Conservation (phyloP, 2,113 vertebrate species). For the Ardeotis arabs region DNA sequence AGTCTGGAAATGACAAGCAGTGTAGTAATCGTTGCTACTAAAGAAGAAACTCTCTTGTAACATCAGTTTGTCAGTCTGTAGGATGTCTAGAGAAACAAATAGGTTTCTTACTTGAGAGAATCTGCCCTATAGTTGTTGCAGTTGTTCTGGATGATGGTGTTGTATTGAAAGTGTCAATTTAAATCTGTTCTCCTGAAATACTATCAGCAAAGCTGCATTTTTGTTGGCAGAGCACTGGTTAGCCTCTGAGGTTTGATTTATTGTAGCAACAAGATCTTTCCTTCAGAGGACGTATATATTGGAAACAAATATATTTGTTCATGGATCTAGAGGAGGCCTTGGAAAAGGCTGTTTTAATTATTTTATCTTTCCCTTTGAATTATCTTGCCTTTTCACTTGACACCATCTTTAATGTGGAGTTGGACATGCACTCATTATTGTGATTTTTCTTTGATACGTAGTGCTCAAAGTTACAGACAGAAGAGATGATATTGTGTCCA, state of each 20-base stretch:
- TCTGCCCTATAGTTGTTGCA: not conserved
- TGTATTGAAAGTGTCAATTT: not conserved
- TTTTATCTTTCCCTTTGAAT: not conserved
- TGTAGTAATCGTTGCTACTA: not conserved
- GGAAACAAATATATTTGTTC: not conserved
- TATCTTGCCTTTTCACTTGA: not conserved
- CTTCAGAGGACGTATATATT: not conserved
- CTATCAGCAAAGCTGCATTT: not conserved
- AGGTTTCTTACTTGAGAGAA: not conserved
- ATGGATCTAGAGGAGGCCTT: accelerated
- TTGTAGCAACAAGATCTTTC: not conserved
- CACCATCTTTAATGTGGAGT: not conserved
- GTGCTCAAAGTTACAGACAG: not conserved
- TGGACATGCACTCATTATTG: not conserved
- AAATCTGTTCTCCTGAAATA: not conserved
- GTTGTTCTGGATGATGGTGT: not conserved
- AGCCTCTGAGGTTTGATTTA: not conserved
- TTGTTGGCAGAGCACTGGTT: not conserved
- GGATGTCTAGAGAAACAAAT: not conserved
- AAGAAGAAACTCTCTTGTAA: not conserved
- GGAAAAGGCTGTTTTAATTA: not conserved
- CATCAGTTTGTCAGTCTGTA: not conserved
- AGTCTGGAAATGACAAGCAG: not conserved
- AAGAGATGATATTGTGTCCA: not conserved
- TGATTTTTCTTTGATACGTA: not conserved